Percentiles rank a stretch among this genome's conserved stretches.
Conservation (phyloP, 2,113 vertebrate species). For the Corydoras sp. region DNA sequence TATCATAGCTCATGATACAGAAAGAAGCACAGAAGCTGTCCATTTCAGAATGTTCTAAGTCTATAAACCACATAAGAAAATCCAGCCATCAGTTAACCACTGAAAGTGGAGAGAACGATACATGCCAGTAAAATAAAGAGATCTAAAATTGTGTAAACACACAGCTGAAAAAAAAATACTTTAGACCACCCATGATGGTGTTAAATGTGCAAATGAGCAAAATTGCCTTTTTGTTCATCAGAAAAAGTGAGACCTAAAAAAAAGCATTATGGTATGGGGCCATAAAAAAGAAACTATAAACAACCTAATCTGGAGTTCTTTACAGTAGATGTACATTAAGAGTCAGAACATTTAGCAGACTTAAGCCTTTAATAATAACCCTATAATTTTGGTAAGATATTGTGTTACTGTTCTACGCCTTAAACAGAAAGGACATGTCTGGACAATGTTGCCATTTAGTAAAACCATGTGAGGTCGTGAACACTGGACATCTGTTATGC, state of each 20-base stretch:
- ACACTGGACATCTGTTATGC: conserved; percentile 55
- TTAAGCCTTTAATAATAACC: conserved; percentile 23
- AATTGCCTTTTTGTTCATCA: conserved; percentile 6
- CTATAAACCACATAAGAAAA: conserved; percentile 32
- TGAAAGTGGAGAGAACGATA: conserved; percentile 23
- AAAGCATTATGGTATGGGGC: conserved; percentile 29
- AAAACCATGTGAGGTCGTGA: not conserved
- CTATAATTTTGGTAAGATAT: not conserved
- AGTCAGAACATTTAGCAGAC: conserved; percentile 7
- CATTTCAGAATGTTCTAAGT: conserved; percentile 17
- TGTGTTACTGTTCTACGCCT: conserved; percentile 2
- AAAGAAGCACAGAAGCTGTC: conserved; percentile 17
- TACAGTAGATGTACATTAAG: conserved; percentile 15
- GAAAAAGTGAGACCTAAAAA: conserved; percentile 6
- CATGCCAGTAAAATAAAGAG: conserved; percentile 38
- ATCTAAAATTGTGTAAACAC: conserved; percentile 34
- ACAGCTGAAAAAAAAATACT: conserved; percentile 19
- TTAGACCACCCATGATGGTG: conserved; percentile 41
- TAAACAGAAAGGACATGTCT: conserved; percentile 8
- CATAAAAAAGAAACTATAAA: conserved; percentile 3
- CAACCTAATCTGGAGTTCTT: not conserved
- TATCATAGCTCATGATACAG: conserved; percentile 5
- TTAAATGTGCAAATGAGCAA: conserved; percentile 36
- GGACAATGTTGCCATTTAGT: not conserved
- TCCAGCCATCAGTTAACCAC: conserved; percentile 11